A percentile compares a stretch with the other conserved stretches of the same genome.
Conservation (phyloP, 2,113 vertebrate species). For the Osmerus eperlanus region DNA sequence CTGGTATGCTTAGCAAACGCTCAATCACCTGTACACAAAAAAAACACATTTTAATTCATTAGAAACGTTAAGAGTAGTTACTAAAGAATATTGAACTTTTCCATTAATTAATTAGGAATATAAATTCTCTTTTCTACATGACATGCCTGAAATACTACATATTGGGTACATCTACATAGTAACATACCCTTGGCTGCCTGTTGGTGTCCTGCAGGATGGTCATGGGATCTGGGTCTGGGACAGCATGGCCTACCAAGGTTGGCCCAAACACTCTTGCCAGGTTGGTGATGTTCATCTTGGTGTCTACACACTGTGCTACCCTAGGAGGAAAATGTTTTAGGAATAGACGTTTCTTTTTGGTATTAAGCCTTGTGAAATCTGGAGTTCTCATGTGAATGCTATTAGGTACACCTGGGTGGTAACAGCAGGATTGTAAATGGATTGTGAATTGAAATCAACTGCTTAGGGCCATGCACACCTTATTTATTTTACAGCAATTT, state of each 20-base stretch:
- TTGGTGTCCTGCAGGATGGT: slow-evolving; percentile 85
- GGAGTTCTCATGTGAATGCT: not conserved
- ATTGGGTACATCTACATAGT: not conserved
- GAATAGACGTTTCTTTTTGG: not conserved
- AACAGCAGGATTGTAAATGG: not conserved
- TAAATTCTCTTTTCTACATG: too few species aligned
- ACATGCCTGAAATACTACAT: too few species aligned
- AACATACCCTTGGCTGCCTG: slow-evolving; percentile 80
- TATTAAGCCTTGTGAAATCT: not conserved
- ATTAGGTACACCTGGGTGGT: not conserved
- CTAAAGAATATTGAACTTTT: too few species aligned
- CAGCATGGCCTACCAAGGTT: slow-evolving; percentile 86
- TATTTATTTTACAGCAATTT: not conserved
- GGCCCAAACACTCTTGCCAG: slow-evolving; percentile 89
- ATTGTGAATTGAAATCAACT: not conserved
- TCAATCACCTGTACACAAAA: slow-evolving; percentile 76
- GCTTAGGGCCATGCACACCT: not conserved
- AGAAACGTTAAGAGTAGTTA: too few species aligned
- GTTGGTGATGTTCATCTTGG: slow-evolving; percentile 87
- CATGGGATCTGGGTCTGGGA: slow-evolving; percentile 85
- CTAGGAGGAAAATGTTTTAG: slow-evolving; percentile 50
- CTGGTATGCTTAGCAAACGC: slow-evolving; percentile 79
- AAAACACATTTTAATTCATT: not conserved
- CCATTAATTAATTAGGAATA: too few species aligned
- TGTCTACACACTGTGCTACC: slow-evolving; percentile 80